A percentile compares a stretch with the other conserved stretches of the same genome.
Conservation (phyloP, 2,797 vertebrate genomes). For the Acropternis orthonyx region DNA sequence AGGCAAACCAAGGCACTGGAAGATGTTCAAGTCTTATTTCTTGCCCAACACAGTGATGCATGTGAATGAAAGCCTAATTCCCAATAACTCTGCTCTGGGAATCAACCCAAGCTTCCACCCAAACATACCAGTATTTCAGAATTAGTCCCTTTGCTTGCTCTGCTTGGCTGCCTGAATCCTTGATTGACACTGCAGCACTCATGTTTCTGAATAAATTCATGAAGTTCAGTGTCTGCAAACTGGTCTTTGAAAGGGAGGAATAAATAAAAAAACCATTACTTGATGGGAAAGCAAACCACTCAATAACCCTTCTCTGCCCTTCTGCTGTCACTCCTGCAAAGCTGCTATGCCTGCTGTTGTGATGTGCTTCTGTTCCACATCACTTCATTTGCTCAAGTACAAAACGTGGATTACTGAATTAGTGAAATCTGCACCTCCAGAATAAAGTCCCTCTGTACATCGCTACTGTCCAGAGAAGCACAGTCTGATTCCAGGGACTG, state of each 20-base stretch:
- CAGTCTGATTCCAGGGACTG: neutral
- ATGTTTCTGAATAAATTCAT: neutral
- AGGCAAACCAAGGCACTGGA: neutral
- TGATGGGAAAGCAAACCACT: neutral
- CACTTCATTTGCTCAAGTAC: neutral
- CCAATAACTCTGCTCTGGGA: neutral
- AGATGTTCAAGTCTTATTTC: fast-evolving
- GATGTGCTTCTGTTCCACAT: neutral
- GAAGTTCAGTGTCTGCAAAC: neutral
- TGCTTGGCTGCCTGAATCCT: neutral
- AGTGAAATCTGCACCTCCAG: neutral
- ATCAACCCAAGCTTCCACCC: neutral
- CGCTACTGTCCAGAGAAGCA: neutral
- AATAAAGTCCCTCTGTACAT: neutral
- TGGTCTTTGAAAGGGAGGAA: neutral
- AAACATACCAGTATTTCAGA: neutral
- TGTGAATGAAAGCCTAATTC: neutral
- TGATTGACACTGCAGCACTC: neutral
- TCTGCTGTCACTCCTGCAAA: neutral
- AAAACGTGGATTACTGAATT: neutral
- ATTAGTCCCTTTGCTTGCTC: neutral
- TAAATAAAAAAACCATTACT: neutral
- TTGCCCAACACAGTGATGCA: neutral
- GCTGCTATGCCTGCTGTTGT: neutral
- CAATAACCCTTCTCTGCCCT: neutral